These are phyloP conservation scores for Labrus mixtus DNA, from an alignment of 2,113 vertebrate genomes.

Conservation along the genomic window DNA sequence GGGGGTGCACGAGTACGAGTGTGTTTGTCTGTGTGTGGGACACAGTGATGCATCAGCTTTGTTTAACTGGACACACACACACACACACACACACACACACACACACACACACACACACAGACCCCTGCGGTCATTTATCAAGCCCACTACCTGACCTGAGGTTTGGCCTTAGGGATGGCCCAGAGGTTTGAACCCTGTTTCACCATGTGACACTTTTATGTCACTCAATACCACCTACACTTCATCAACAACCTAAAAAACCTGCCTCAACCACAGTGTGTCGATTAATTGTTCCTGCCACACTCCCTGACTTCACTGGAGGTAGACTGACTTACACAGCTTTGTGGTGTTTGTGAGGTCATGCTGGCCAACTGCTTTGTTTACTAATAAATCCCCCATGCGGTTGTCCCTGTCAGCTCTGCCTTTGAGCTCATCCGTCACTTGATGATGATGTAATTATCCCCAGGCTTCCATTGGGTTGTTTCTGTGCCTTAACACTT, in stretches of 20 bases:
- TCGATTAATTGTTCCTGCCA: constrained; percentile 28
- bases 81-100: constrained; percentile 32
- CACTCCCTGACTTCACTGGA: neutral
- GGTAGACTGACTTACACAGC: neutral
- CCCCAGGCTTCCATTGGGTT: neutral
- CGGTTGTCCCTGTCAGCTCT: constrained; percentile 6
- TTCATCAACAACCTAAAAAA: constrained; percentile 17
- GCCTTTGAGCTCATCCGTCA: constrained; percentile 41
- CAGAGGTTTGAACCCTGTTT: constrained; percentile 16
- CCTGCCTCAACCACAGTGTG: too few species aligned
- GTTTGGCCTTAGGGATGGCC: constrained; percentile 19
- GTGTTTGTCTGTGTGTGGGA: constrained; percentile 28
- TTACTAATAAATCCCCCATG: constrained; percentile 16
- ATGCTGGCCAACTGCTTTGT: constrained; percentile 1
- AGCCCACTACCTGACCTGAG: constrained; percentile 29
- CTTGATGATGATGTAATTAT: constrained; percentile 40
- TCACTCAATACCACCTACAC: constrained; percentile 18
- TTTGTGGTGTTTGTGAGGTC: constrained; percentile 32
- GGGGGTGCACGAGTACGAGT: neutral
- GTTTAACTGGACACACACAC: constrained; percentile 50
- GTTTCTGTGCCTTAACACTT: neutral
- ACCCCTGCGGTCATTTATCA: constrained; percentile 62
- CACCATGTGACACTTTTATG: constrained; percentile 40
- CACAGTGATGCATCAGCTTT: constrained; percentile 74
- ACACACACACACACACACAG: constrained; percentile 36